Evolutionary conservation across 30 jellyfish, hydroid and myxozoan species (phyloP).

Genomic region (Aurelia sp.): DNA sequence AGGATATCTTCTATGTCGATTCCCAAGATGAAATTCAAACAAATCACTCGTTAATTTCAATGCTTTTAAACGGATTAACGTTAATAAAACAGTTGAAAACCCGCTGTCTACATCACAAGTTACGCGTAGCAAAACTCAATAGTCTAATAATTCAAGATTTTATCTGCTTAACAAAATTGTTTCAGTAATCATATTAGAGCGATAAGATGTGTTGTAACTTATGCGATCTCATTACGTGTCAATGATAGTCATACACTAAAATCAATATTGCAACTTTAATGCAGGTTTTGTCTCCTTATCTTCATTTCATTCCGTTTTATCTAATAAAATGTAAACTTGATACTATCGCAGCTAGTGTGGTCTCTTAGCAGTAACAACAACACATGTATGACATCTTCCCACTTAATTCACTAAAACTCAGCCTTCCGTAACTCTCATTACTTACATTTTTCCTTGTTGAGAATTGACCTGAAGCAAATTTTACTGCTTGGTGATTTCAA

Average conservation of each 20-base stretch:
- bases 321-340: not conserved
- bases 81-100: constrained; percentile 14
- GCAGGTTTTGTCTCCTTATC: constrained; percentile 49
- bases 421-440: no score
- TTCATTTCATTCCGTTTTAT: not conserved
- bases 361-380: constrained; percentile 18
- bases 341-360: constrained; percentile 51
- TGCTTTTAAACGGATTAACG: constrained; percentile 27
- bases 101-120: constrained; percentile 53
- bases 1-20: no score
- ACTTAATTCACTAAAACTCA: no score
- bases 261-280: constrained; percentile 25
- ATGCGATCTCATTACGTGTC: constrained; percentile 33
- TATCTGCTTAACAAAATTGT: constrained; percentile 47
- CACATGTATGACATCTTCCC: no score
- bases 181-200: constrained; percentile 38
- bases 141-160: constrained; percentile 50
- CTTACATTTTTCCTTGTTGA: no score
- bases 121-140: constrained; percentile 31
- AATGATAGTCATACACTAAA: constrained; percentile 9
- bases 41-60: not conserved
- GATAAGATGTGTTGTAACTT: constrained; percentile 47
- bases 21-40: no score
- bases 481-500: no score
- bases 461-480: no score